A percentile compares a stretch with the other conserved stretches of the same genome.
Conservation (phyloP, 1,140 invertebrate species). For the Adoxophyes honmai region DNA sequence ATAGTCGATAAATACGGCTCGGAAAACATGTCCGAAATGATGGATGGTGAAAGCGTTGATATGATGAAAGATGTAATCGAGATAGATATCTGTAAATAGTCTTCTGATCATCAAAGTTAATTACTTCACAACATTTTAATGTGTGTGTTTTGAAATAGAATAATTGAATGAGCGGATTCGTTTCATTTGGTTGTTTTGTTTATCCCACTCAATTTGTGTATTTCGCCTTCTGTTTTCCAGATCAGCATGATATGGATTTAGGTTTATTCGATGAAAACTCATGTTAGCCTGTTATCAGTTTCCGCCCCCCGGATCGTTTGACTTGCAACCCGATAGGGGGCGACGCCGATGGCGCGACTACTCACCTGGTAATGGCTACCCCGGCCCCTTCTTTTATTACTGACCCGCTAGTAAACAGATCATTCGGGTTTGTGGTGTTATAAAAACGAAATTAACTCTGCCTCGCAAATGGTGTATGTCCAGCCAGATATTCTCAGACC, state of each 20-base stretch:
- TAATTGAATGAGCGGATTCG: background rate
- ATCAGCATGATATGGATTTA: slow-evolving; percentile 47
- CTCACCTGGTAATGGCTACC: slow-evolving; percentile 67
- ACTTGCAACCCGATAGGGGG: slow-evolving; percentile 74
- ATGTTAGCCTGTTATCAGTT: slow-evolving; percentile 73
- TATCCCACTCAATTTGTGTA: slow-evolving; percentile 20
- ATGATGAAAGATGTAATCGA: slow-evolving; percentile 62
- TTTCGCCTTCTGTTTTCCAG: background rate
- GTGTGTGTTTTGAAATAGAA: background rate
- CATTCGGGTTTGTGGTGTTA: slow-evolving; percentile 76
- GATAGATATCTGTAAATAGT: slow-evolving; percentile 49
- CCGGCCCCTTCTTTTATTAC: slow-evolving; percentile 74
- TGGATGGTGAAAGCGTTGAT: slow-evolving; percentile 66
- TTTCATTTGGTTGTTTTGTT: slow-evolving; percentile 12
- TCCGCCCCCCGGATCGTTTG: slow-evolving; percentile 70
- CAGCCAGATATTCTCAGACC: slow-evolving; percentile 56
- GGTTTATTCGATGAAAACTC: slow-evolving; percentile 59
- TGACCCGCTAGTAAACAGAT: slow-evolving; percentile 76
- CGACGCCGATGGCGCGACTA: slow-evolving; percentile 60
- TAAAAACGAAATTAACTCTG: slow-evolving; percentile 75
- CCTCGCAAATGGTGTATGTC: slow-evolving; percentile 64
- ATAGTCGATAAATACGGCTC: slow-evolving; percentile 66
- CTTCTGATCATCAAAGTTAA: slow-evolving; percentile 17
- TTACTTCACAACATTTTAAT: background rate
- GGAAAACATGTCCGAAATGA: slow-evolving; percentile 70